Evolutionary conservation across 2,113 vertebrate genomes (phyloP).

Genomic region (Amblyornis subalaris): DNA sequence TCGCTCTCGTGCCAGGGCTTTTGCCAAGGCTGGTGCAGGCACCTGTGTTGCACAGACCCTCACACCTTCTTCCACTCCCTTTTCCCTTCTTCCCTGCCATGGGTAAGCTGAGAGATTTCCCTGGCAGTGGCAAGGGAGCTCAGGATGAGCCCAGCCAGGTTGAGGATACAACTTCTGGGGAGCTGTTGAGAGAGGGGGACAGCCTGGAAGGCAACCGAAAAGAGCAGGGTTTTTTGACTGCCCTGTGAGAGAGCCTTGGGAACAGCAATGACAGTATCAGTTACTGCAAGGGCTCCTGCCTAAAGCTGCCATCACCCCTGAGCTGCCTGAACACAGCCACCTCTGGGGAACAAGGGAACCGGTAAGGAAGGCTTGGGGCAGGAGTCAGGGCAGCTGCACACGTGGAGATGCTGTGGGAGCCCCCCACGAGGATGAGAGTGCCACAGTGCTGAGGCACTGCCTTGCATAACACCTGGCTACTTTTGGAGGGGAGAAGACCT

Average conservation of each 20-base stretch:
- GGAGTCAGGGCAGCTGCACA: background rate
- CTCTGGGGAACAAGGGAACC: background rate
- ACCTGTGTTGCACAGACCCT: background rate
- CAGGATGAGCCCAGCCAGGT: background rate
- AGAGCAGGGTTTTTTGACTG: background rate
- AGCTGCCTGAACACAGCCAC: rapidly evolving
- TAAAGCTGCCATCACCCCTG: background rate
- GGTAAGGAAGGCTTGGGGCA: background rate
- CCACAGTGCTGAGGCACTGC: background rate
- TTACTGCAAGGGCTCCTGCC: background rate
- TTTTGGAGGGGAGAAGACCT: background rate
- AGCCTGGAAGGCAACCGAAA: background rate
- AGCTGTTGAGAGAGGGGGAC: background rate
- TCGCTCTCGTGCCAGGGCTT: background rate
- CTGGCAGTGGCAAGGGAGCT: background rate
- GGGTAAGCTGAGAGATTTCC: background rate
- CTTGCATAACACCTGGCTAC: background rate
- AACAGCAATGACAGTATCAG: background rate
- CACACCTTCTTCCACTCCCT: background rate
- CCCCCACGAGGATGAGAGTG: background rate
- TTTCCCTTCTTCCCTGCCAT: background rate
- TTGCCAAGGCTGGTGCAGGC: background rate
- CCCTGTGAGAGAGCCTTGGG: background rate
- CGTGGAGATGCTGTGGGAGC: background rate
- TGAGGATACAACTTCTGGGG: background rate